Percentiles rank a stretch among this genome's conserved stretches.
Evolutionary conservation across 2,113 vertebrate species (phyloP).

Genomic region (Tringa solitaria): DNA sequence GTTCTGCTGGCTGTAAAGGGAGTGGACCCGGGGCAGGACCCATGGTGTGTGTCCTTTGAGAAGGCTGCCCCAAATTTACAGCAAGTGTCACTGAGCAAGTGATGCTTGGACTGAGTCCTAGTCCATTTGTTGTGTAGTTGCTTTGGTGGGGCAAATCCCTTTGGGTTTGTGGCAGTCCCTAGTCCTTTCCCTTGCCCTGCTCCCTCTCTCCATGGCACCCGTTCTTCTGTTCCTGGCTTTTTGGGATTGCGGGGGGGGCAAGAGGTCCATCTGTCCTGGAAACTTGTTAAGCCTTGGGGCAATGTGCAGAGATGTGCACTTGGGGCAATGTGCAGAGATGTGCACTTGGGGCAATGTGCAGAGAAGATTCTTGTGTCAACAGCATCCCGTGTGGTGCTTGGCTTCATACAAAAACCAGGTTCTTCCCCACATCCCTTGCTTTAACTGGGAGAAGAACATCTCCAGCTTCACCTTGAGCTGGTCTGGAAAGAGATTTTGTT

Average conservation of each 20-base stretch:
- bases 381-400: background rate
- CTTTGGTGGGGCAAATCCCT: background rate
- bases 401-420: background rate
- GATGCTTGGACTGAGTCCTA: background rate
- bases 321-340: background rate
- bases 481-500: background rate
- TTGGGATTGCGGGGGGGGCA: no score
- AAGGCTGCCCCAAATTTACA: background rate
- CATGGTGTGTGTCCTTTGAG: accelerated
- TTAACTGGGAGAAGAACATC: background rate
- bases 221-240: background rate
- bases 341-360: no score
- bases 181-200: background rate
- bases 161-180: accelerated
- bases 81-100: accelerated
- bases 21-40: background rate
- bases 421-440: background rate
- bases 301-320: no score
- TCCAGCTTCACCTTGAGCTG: background rate
- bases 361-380: background rate
- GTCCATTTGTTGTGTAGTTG: accelerated
- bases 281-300: no score
- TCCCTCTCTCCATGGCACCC: background rate
- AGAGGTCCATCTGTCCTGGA: background rate
- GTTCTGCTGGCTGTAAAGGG: background rate